phyloP scores from a whole-genome alignment of 2,797 vertebrate species.

The Botia kubotai region DNA sequence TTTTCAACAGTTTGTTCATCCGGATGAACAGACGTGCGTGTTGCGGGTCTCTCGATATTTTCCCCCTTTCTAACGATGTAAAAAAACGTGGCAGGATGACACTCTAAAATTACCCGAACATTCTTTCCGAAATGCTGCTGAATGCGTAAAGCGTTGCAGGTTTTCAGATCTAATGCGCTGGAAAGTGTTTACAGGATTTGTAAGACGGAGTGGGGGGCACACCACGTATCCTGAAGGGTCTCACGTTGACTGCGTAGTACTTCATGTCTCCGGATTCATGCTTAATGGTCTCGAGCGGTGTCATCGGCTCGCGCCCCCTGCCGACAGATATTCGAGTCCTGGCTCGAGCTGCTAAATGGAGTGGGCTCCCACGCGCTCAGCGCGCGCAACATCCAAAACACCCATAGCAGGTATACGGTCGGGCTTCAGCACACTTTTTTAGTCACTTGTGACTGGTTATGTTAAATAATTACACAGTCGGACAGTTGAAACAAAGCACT shows the following conservation, averaged over 20 bases:
- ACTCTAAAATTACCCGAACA: constrained; percentile 3
- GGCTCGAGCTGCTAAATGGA: neutral
- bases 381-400: too few relatives aligned
- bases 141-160: constrained; percentile 9
- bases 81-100: constrained; percentile 16
- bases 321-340: constrained; percentile 42
- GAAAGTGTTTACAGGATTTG: constrained; percentile 22
- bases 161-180: neutral
- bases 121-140: neutral
- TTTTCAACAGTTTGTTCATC: constrained; percentile 41
- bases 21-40: constrained; percentile 26
- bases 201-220: constrained; percentile 34
- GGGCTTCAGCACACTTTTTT: too few relatives aligned
- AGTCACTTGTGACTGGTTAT: too few relatives aligned
- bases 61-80: constrained; percentile 13
- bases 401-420: too few relatives aligned
- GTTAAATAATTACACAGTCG: too few relatives aligned
- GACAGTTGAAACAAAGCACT: too few relatives aligned
- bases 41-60: constrained; percentile 32
- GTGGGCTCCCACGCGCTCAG: too few relatives aligned
- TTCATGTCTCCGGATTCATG: constrained; percentile 8
- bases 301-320: constrained; percentile 43
- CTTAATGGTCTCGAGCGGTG: neutral
- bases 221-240: constrained; percentile 36
- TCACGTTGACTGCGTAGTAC: constrained; percentile 44